Percentiles rank a stretch among this genome's conserved stretches.
These are phyloP conservation scores for Dynastes maya DNA, from an alignment of 2,888 invertebrate species.

Conservation along the genomic window DNA sequence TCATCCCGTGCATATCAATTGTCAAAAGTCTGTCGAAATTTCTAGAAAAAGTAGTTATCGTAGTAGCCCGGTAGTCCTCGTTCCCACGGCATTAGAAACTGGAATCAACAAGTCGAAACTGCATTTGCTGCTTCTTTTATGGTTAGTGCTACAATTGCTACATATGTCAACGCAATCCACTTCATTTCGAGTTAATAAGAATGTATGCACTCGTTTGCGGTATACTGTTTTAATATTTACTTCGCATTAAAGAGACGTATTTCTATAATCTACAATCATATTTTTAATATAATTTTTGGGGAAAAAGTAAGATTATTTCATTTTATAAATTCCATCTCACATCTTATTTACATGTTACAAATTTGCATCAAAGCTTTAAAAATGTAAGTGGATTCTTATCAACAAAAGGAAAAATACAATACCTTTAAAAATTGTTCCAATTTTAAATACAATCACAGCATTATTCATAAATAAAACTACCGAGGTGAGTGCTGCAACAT, in stretches of 20 bases:
- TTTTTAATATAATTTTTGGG: not conserved
- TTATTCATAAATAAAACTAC: too few relatives aligned
- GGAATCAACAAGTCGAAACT: constrained; percentile 23
- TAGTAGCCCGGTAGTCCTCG: constrained; percentile 16
- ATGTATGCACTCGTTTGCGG: not conserved
- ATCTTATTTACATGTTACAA: too few relatives aligned
- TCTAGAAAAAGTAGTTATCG: constrained; percentile 28
- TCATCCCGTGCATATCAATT: constrained; percentile 43
- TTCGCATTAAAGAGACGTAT: too few relatives aligned
- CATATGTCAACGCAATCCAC: not conserved
- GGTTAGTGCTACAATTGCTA: not conserved
- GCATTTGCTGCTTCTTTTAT: constrained; percentile 23
- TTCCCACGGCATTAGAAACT: constrained; percentile 38
- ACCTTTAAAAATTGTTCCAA: too few relatives aligned
- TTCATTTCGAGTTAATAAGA: not conserved
- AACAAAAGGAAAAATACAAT: too few relatives aligned
- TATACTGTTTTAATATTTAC: too few relatives aligned
- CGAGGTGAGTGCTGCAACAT: too few relatives aligned
- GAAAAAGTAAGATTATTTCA: not conserved
- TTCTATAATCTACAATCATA: too few relatives aligned
- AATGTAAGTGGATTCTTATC: too few relatives aligned
- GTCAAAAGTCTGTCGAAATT: constrained; percentile 43
- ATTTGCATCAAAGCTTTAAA: too few relatives aligned
- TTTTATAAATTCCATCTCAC: not conserved
- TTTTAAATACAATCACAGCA: too few relatives aligned